These are phyloP conservation scores for Seriola rivoliana DNA, from an alignment of 2,113 vertebrate species.

Conservation along the genomic window DNA sequence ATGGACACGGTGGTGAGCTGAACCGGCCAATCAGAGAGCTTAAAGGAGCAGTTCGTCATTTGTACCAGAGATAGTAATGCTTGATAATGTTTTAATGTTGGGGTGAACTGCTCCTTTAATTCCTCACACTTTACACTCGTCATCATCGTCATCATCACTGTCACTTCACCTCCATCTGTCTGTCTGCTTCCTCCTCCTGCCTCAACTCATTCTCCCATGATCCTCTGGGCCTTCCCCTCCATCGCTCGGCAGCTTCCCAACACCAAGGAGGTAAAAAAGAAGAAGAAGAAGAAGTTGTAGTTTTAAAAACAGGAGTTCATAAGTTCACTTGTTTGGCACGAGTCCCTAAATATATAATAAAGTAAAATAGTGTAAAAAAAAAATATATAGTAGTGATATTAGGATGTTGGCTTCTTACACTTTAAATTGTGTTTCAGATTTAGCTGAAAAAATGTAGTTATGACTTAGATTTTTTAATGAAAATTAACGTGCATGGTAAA, in stretches of 20 bases:
- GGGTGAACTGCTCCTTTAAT: background rate
- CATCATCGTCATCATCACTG: constrained; percentile 15
- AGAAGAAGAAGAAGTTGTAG: constrained; percentile 21
- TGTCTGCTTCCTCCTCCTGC: constrained; percentile 33
- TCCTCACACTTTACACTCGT: background rate
- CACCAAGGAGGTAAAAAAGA: constrained; percentile 88
- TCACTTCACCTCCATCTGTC: constrained; percentile 50
- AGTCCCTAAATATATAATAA: no score
- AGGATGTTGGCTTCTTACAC: no score
- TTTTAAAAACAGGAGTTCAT: background rate
- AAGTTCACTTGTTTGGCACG: no score
- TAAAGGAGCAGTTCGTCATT: background rate
- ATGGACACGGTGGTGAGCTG: constrained; percentile 93
- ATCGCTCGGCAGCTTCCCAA: constrained; percentile 86
- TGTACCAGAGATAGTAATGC: no score
- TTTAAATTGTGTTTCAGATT: no score
- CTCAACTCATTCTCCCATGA: constrained; percentile 55
- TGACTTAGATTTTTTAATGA: no score
- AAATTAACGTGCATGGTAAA: no score
- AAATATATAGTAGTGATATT: no score
- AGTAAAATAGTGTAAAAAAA: no score
- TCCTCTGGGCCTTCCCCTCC: constrained; percentile 63
- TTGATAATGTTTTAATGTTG: background rate
- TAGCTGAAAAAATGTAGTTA: no score
- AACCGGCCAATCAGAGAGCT: constrained; percentile 24